Evolutionary conservation across 2,797 vertebrate genomes (phyloP), one percentile per base, ranked within the genome.

Genomic region (Hephaestus fuliginosus): DNA sequence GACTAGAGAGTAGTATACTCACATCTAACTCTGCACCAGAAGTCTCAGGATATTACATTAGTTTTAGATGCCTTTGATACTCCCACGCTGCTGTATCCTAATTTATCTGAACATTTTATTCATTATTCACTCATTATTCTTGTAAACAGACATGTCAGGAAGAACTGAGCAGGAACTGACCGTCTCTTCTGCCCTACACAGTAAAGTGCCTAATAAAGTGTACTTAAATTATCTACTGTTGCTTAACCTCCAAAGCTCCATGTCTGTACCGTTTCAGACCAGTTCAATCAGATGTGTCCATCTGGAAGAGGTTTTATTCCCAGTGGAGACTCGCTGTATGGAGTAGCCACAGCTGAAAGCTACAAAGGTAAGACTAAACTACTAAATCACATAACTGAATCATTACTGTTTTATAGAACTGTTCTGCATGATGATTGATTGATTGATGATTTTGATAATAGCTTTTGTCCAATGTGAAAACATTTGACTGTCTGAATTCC

Each of bases 221-320:
- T 43, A 1, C 15, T 28, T 28, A 30, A 4, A 46, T 51, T 46
- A 36, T 8, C 30, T 43, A 53, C 48, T 44, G 9, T 73, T 8
- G 13, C 11, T 13, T 46, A 56, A 58, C 46, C 25, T 70, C 18
- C 20, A 55, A 39, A 28, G 14, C 53, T 17, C 18, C 49, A 15
- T 68, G 3, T 57, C 0, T 41, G n/a, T 73, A 20, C 33, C 0
- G 81, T 80, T 86, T 89, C 93, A 99, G 98, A 97, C 93, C 97
- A 98, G 90, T 99, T 97, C 90, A 88, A 93, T 51, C 94, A 96
- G 85, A 96, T 99, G 96, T 99, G 98, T 93, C 97, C 97, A 8
- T 96, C 95, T 76, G 97, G 98, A 64, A 96, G 95, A 95, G 98
- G 98, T 36, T 96, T 95, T 64, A 92, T 99, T 82, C 97, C 97